phyloP scores from a whole-genome alignment of 2,797 vertebrate genomes.

The Bufotes viridis region DNA sequence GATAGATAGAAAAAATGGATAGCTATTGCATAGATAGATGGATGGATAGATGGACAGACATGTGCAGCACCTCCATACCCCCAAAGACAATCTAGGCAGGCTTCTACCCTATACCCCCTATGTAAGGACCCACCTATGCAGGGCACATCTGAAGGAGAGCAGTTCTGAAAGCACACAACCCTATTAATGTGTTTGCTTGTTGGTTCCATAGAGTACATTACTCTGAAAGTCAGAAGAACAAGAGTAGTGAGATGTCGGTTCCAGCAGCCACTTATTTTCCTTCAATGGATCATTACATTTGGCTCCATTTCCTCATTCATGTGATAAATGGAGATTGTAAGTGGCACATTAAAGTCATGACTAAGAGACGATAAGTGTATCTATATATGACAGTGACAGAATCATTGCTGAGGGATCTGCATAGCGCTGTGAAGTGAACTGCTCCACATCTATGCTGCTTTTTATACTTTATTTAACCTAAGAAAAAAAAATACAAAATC shows the following conservation, averaged over 20 bases:
- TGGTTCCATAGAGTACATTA: constrained; percentile 34
- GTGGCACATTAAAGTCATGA: constrained; percentile 51
- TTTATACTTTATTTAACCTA: constrained; percentile 39
- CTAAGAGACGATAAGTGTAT: constrained; percentile 47
- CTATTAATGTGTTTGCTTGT: constrained; percentile 31
- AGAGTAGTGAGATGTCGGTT: constrained; percentile 68
- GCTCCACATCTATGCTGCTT: neutral
- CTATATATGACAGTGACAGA: constrained; percentile 33
- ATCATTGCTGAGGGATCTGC: constrained; percentile 32
- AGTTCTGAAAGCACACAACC: constrained; percentile 1
- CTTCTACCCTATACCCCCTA: neutral
- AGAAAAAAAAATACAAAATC: constrained; percentile 3
- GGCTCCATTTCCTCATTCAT: constrained; percentile 43
- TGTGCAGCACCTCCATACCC: neutral
- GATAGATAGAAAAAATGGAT: too few relatives aligned
- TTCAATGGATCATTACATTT: constrained; percentile 49
- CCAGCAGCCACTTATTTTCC: constrained; percentile 45
- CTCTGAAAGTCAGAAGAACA: constrained; percentile 60
- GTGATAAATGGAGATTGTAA: constrained; percentile 47
- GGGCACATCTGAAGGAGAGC: neutral
- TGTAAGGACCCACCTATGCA: neutral
- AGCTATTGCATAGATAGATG: too few relatives aligned
- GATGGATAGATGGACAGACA: too few relatives aligned
- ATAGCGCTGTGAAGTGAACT: neutral
- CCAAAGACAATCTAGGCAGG: neutral